Conservation (phyloP, 2,888 invertebrate species). For the Lasioglossum figueresi region DNA sequence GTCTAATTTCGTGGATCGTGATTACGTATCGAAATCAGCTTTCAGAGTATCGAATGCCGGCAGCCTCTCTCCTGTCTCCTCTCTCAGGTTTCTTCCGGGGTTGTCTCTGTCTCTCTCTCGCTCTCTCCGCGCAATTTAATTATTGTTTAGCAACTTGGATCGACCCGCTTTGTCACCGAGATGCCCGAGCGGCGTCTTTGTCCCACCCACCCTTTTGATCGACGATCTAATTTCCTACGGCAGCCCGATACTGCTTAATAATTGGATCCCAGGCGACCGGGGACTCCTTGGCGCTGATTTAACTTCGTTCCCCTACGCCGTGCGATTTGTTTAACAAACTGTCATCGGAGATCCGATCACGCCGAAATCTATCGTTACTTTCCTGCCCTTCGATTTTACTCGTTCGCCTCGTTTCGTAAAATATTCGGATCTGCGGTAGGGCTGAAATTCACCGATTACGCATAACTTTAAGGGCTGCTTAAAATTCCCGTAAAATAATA, state of each 20-base stretch:
- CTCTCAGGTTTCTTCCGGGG: not conserved
- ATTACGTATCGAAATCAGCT: slow-evolving; percentile 36
- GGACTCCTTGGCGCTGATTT: slow-evolving; percentile 31
- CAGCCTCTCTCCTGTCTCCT: not conserved
- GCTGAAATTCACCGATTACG: too few relatives aligned
- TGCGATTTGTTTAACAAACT: slow-evolving; percentile 40
- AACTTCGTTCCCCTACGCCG: slow-evolving; percentile 29
- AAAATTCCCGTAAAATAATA: too few relatives aligned
- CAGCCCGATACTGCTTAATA: slow-evolving; percentile 56
- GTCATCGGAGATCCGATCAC: not conserved
- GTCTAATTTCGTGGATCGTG: slow-evolving; percentile 10
- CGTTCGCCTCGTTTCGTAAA: too few relatives aligned
- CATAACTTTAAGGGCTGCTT: too few relatives aligned
- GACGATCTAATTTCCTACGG: slow-evolving; percentile 61
- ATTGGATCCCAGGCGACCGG: slow-evolving; percentile 34
- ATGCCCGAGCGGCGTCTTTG: slow-evolving; percentile 44
- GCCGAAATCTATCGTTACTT: not conserved
- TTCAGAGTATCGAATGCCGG: slow-evolving; percentile 25
- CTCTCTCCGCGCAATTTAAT: slow-evolving; percentile 48
- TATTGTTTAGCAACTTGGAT: slow-evolving; percentile 59
- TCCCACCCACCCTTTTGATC: slow-evolving; percentile 37
- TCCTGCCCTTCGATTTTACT: not conserved
- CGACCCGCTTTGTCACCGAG: slow-evolving; percentile 50
- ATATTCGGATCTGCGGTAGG: too few relatives aligned
- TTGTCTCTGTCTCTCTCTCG: not conserved